These are phyloP conservation scores for Drosophila truncata DNA, from an alignment of 1,140 invertebrate genomes.

Conservation along the genomic window DNA sequence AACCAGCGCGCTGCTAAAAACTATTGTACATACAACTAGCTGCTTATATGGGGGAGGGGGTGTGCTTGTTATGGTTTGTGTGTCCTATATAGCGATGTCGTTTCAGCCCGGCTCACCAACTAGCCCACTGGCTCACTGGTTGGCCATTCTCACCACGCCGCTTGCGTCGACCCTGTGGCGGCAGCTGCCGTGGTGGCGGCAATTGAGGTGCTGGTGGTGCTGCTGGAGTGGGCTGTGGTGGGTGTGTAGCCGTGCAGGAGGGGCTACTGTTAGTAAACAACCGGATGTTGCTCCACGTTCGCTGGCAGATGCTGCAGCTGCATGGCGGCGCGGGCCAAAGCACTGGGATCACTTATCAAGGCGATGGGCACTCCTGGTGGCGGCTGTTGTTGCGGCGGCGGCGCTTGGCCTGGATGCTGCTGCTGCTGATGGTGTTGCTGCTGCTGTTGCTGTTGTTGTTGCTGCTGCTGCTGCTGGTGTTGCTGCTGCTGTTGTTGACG, in stretches of 20 bases:
- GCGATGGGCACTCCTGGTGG: conserved; percentile 79
- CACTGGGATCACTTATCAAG: conserved; percentile 80
- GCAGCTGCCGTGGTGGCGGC: conserved; percentile 36
- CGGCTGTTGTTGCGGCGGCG: conserved; percentile 70
- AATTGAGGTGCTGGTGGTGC: conserved; percentile 37
- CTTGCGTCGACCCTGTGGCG: conserved; percentile 48
- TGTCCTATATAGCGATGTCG: conserved; percentile 31
- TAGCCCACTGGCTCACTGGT: conserved; percentile 30
- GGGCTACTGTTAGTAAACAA: conserved; percentile 85
- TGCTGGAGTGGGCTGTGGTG: conserved; percentile 43
- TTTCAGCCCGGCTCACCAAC: conserved; percentile 37
- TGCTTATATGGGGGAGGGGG: conserved; percentile 57
- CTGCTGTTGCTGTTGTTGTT: conserved; percentile 70
- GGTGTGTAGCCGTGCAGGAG: conserved; percentile 71
- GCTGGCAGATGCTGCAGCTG: conserved; percentile 81
- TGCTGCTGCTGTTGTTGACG: conserved; percentile 70
- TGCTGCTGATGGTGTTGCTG: conserved; percentile 62
- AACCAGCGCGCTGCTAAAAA: conserved; percentile 69
- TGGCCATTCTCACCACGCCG: conserved; percentile 60
- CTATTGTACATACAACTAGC: conserved; percentile 73
- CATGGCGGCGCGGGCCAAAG: conserved; percentile 79
- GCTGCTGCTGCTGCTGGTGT: conserved; percentile 64
- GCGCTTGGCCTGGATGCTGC: conserved; percentile 56
- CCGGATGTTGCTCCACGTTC: conserved; percentile 84
- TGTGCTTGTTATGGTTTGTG: conserved; percentile 29